These are phyloP conservation scores for Dendrolimus kikuchii DNA, from an alignment of 1,140 invertebrate species.

Conservation along the genomic window DNA sequence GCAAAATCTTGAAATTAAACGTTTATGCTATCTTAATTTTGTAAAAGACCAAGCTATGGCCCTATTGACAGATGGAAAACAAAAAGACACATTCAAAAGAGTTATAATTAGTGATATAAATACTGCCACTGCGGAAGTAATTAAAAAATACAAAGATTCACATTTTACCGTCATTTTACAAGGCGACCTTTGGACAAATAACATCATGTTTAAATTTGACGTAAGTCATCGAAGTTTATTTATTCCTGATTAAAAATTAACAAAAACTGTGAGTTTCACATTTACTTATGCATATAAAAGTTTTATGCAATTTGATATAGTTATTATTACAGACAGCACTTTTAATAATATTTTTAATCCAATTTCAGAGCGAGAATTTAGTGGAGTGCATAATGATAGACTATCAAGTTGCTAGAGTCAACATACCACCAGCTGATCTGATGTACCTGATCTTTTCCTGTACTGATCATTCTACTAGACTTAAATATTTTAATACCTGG, in stretches of 20 bases:
- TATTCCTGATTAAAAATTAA: no score
- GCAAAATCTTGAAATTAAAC: background rate
- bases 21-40: background rate
- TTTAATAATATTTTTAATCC: background rate
- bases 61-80: slow-evolving; percentile 7
- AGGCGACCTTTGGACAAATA: slow-evolving; percentile 25
- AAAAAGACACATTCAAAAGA: slow-evolving; percentile 8
- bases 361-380: slow-evolving; percentile 20
- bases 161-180: slow-evolving; percentile 21
- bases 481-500: slow-evolving; percentile 17
- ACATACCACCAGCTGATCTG: slow-evolving; percentile 14
- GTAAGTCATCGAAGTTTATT: slow-evolving; percentile 6
- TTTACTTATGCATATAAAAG: no score
- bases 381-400: slow-evolving; percentile 20
- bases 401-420: slow-evolving; percentile 16
- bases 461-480: slow-evolving; percentile 16
- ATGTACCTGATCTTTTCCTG: slow-evolving; percentile 20
- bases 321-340: no score
- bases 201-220: slow-evolving; percentile 18
- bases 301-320: no score
- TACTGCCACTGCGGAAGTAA: background rate
- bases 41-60: slow-evolving; percentile 4
- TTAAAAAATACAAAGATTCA: slow-evolving; percentile 25
- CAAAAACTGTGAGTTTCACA: no score
- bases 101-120: background rate